Evolutionary conservation across 2,797 vertebrate species (phyloP), one percentile per base, ranked within the genome.

Genomic region (Sebastes iracundus): DNA sequence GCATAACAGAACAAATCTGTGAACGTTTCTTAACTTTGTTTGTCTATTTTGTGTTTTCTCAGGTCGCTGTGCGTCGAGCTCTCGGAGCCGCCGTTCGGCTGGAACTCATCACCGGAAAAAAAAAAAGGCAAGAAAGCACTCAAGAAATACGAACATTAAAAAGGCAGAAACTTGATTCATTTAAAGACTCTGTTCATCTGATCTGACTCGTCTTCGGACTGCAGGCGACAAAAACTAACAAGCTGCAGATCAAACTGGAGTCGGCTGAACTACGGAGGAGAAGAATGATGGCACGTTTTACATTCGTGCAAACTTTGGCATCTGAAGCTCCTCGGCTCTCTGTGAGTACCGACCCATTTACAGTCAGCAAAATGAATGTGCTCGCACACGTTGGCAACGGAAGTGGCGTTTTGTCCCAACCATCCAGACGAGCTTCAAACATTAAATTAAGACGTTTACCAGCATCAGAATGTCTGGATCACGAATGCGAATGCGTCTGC

Each of bases 261-360:
- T 23, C 22, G 6, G 42, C 35, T 49, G 16, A 18, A n/a, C 71
- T 30, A 16, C 3, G 18, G 27, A 63, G 33, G 13, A 49, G 33
- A 58, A 33, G 60, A 33, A 14, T 1, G 52, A 78, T 30, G 66
- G 75, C 77, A 81, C 66, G 2, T 55, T 60, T 28, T 52, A 72
- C 23, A 58, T 64, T 60, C 20, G 61, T 83, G 73, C 73, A 71
- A 63, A 67, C 66, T 61, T 67, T 72, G 78, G 77, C 77, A 38
- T 74, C 59, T 33, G 32, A 62, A 42, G 22, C n/a, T 33, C 70
- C 22, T 66, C 59, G 1, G 14, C 52, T 56, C 46, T 14, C 32
- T 11, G 10, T 2, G 35, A 22, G 58, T 46, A 18, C 42, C 16
- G 42, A 46, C 6, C 16, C 42, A 6, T 16, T 7, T 46, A 46